phyloP scores from a whole-genome alignment of 2,797 vertebrate species.

The Acrocephalus scirpaceus region DNA sequence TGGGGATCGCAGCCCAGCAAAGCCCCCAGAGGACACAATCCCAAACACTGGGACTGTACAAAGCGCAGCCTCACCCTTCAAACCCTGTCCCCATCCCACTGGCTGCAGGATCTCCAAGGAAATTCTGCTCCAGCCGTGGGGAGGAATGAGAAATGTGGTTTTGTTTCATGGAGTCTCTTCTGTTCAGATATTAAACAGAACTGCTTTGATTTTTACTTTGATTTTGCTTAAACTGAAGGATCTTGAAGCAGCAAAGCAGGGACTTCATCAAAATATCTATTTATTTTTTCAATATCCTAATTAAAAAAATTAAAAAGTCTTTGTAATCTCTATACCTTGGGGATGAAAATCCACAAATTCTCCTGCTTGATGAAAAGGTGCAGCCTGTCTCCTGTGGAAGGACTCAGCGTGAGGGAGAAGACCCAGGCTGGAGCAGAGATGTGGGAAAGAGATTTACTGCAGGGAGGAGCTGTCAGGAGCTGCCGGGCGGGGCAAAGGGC shows the following conservation, averaged over 20 bases:
- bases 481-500: neutral
- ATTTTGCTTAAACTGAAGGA: neutral
- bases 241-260: neutral
- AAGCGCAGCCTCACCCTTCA: neutral
- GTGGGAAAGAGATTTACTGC: neutral
- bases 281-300: neutral
- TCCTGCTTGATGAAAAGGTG: neutral
- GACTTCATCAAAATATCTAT: neutral
- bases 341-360: neutral
- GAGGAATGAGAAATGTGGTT: neutral
- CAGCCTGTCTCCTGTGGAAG: neutral
- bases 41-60: accelerated
- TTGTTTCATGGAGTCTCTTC: neutral
- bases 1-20: accelerated
- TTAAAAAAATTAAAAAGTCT: too few relatives aligned
- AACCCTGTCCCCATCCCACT: neutral
- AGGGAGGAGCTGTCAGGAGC: neutral
- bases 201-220: neutral
- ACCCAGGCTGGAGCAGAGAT: neutral
- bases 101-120: neutral
- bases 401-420: neutral
- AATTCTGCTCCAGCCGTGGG: neutral
- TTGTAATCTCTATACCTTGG: neutral
- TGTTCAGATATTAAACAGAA: neutral
- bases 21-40: accelerated